These are phyloP conservation scores for Poecilia wingei DNA, from an alignment of 2,797 vertebrate species.

Conservation along the genomic window DNA sequence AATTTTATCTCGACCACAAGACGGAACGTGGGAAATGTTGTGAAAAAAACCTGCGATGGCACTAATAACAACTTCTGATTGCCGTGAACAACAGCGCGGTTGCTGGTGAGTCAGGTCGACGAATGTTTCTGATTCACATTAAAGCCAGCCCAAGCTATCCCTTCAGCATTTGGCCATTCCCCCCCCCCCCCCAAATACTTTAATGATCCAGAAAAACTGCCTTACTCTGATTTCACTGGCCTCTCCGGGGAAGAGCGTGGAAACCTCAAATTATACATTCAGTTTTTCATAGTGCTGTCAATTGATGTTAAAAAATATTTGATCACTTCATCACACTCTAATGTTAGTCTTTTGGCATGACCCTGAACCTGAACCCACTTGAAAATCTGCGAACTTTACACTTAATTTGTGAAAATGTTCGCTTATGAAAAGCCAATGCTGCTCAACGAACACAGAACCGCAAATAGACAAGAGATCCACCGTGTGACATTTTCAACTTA, in stretches of 20 bases:
- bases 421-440: no score
- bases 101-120: neutral
- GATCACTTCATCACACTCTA: no score
- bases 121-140: constrained; percentile 17
- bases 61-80: constrained; percentile 15
- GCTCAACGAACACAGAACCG: no score
- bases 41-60: constrained; percentile 8
- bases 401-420: neutral
- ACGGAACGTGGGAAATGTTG: constrained; percentile 23
- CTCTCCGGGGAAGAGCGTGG: neutral
- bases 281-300: neutral
- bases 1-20: constrained; percentile 16
- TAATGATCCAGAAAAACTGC: neutral
- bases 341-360: neutral
- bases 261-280: neutral
- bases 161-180: neutral
- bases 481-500: no score
- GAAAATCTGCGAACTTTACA: neutral
- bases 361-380: neutral
- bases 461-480: no score
- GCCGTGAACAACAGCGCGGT: neutral
- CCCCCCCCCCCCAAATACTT: neutral
- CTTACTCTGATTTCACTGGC: neutral
- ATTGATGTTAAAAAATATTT: no score
- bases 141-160: neutral